phyloP scores from a whole-genome alignment of 2,113 vertebrate genomes.

The Sterrhoptilus dennistouni region DNA sequence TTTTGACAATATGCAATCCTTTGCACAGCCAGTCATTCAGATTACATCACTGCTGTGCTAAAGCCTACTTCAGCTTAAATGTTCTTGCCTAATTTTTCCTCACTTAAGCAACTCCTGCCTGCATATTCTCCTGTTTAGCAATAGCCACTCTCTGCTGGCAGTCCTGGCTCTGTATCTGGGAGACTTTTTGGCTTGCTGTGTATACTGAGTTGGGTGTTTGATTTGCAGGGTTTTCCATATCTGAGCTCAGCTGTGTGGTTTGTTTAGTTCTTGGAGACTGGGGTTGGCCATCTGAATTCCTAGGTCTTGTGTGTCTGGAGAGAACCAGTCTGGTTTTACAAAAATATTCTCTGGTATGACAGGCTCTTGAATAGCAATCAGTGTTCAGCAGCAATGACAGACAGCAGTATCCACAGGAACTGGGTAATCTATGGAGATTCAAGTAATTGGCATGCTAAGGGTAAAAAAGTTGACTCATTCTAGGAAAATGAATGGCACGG shows the following conservation, averaged over 20 bases:
- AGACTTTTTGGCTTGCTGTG: constrained; percentile 16
- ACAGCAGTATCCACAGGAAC: constrained; percentile 54
- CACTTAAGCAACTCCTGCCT: background rate
- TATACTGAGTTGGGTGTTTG: constrained; percentile 9
- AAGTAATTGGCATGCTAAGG: constrained; percentile 49
- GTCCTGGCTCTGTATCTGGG: background rate
- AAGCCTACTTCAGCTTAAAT: background rate
- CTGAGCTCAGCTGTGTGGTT: constrained; percentile 70
- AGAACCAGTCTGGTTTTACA: constrained; percentile 45
- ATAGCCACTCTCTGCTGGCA: background rate
- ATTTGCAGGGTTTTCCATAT: constrained; percentile 62
- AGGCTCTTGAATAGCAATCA: constrained; percentile 59
- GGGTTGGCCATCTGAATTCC: constrained; percentile 68
- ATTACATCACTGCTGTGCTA: background rate
- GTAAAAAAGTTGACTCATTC: constrained; percentile 25
- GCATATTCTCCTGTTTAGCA: background rate
- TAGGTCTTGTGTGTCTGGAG: constrained; percentile 65
- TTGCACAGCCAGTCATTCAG: background rate
- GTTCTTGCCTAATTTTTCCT: background rate
- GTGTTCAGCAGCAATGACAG: constrained; percentile 62
- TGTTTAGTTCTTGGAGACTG: constrained; percentile 69
- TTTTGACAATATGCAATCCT: background rate
- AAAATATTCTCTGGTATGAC: constrained; percentile 52
- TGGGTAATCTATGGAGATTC: constrained; percentile 45
- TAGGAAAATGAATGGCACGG: background rate